Percentiles rank a stretch among this genome's conserved stretches.
Evolutionary conservation across 2,888 invertebrate genomes (phyloP).

Genomic region (Gymnosoma rotundatum): DNA sequence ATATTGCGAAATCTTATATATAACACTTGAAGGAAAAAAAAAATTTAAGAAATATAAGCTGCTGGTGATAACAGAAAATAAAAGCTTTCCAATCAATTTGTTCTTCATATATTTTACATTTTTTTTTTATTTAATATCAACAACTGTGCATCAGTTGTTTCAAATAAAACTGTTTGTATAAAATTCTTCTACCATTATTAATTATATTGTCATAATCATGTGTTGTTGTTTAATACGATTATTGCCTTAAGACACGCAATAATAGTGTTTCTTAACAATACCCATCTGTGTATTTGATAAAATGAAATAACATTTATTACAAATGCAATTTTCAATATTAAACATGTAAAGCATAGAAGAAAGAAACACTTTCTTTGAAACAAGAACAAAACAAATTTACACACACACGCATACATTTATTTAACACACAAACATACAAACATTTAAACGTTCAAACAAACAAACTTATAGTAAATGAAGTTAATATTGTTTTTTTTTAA

Average conservation of each 20-base stretch:
- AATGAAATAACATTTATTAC: conserved; percentile 59
- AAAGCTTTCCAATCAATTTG: too few relatives aligned
- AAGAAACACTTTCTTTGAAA: neutral
- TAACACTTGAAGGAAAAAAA: too few relatives aligned
- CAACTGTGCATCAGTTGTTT: conserved; percentile 15
- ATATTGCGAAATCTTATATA: too few relatives aligned
- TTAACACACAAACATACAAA: neutral
- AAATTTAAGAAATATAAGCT: too few relatives aligned
- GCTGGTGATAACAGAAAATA: too few relatives aligned
- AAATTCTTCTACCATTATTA: conserved; percentile 49
- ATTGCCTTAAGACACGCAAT: conserved; percentile 63
- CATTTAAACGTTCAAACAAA: neutral
- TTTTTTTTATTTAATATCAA: conserved; percentile 17
- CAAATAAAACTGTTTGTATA: conserved; percentile 23
- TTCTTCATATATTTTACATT: neutral
- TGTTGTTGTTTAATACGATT: conserved; percentile 56
- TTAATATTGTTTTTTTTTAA: conserved; percentile 57
- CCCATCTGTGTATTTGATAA: conserved; percentile 63
- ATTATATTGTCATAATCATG: conserved; percentile 69
- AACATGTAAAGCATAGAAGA: conserved; percentile 20
- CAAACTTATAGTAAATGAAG: conserved; percentile 41
- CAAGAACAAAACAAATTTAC: conserved; percentile 3
- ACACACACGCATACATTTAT: neutral
- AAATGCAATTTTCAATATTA: conserved; percentile 68
- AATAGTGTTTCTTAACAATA: conserved; percentile 56